Conservation (phyloP, 2,113 vertebrate genomes). For the Leucoraja erinaceus region DNA sequence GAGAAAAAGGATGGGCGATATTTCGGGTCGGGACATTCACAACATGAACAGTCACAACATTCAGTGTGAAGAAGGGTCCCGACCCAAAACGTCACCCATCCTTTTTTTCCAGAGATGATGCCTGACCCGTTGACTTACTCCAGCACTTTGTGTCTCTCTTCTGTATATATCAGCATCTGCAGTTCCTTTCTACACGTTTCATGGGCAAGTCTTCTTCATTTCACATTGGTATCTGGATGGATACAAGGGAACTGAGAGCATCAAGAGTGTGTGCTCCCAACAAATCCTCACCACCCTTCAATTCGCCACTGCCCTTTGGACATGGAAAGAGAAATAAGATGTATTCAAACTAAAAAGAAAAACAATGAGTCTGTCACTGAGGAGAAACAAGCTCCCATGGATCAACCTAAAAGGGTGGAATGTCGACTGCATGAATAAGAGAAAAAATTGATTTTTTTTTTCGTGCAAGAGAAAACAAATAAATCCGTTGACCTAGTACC, state of each 20-base stretch:
- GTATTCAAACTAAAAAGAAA: neutral
- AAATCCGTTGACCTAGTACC: neutral
- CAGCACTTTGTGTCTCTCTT: no score
- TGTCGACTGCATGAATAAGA: neutral
- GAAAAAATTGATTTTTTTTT: slow-evolving; percentile 11
- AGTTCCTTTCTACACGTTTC: no score
- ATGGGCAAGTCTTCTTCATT: neutral
- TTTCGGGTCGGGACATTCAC: no score
- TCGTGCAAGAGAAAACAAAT: slow-evolving; percentile 10
- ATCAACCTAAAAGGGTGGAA: neutral
- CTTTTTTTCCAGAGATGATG: no score
- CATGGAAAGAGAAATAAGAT: neutral
- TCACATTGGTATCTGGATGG: neutral
- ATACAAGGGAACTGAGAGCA: neutral
- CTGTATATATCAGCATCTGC: no score
- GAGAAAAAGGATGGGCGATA: no score
- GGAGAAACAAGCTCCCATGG: neutral
- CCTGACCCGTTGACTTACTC: no score
- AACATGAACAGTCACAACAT: no score
- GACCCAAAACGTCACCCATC: no score
- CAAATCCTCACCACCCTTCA: neutral
- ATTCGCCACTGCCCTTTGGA: neutral
- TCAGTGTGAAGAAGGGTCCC: no score
- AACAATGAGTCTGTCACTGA: neutral
- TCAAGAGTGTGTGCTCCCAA: neutral